Base-by-base conservation (phyloP, 2,888 invertebrate genomes). In the Leptarthrus brevirostris region DNA sequence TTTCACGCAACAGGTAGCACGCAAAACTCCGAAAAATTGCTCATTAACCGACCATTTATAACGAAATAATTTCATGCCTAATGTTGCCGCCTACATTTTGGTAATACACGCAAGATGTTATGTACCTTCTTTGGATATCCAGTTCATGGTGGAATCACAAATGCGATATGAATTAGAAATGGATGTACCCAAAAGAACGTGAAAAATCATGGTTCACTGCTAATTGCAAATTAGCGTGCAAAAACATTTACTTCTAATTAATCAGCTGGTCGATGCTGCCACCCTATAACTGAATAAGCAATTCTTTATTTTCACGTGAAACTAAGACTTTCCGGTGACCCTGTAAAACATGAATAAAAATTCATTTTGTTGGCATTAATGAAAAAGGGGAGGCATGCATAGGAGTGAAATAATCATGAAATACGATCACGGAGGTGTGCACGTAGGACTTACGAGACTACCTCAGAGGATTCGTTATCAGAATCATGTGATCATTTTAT, bases 221-320 rank as follows among this genome's bases (percentile, higher is more conserved):
- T 74, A 74, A 74, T 74, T 74, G 56, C 64, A 72, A 74, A 74
- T 74, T 74, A 66, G 74, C 74, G 74, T 74, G 74, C 56, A 8
- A 72, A 72, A 52, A 47, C 52, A 34, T 26, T 73, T 54, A 72
- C 72, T 20, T 18, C 54, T 74, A 72, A 40, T 74, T 74, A 74
- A 74, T 74, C 66, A 72, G 64, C 54, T 44, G 47, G 44, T n/a
- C 47, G 12, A 2, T 5, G 36, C 1, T n/a, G 12, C 34, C 1
- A 18, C 30, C 8, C 8, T 40, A 12, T 40, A 40, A 12, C 40
- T 3, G 12, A 40, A 40, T 40, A 40, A 6, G 40, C 40, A 40
- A 40, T 12, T 12, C 6, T 12, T 12, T 40, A 2, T 3, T 12
- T 12, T 12, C 8, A 40, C 40, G 10, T 12, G n/a, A 40, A 12